Evolutionary conservation across 2,797 vertebrate species (phyloP), one percentile per base, ranked within the genome.

Genomic region (Bryconaethiops microstoma): DNA sequence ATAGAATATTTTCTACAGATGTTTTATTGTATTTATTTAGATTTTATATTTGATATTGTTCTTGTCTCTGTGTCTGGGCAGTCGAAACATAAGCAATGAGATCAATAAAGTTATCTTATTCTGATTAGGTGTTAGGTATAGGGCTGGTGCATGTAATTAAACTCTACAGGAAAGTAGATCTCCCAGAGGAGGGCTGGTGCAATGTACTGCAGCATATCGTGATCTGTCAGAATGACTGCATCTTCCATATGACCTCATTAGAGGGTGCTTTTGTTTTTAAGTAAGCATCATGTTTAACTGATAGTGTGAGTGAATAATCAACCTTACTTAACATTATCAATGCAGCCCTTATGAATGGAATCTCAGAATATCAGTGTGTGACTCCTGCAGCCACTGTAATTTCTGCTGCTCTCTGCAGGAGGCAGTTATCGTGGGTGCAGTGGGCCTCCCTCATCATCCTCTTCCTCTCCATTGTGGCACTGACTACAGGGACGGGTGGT

Each of bases 361-460:
- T 35, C 2, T 35, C 25, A 40, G 29, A 71, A 19, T 17, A 19
- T 70, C 42, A 1, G 7, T 50, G 35, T 77, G 35, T 12, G 21
- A 13, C 25, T 52, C 42, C 42, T 72, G 35, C 42, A 6, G 13
- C 23, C 70, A 25, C 0, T 72, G 14, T 76, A 17, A 74, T 70
- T 80, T 3, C 72, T 79, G 5, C 10, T 59, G 7, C 55, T 60
- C 10, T 62, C 79, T 81, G 50, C 87, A 99, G 98, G 94, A 95
- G 96, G 86, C 96, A 91, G 62, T 91, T 98, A 81, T 97, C 94
- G 76, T 96, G 95, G 95, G 95, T 98, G 65, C 98, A 99, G 63
- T 99, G 98, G 98, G 96, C 97, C 0, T 95, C 96, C 29, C 90
- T 99, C 45, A 78, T 97, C 45, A 93, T 99, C 88, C 95, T 99